Conservation (phyloP, 2,797 vertebrate species). For the Pygocentrus nattereri region DNA sequence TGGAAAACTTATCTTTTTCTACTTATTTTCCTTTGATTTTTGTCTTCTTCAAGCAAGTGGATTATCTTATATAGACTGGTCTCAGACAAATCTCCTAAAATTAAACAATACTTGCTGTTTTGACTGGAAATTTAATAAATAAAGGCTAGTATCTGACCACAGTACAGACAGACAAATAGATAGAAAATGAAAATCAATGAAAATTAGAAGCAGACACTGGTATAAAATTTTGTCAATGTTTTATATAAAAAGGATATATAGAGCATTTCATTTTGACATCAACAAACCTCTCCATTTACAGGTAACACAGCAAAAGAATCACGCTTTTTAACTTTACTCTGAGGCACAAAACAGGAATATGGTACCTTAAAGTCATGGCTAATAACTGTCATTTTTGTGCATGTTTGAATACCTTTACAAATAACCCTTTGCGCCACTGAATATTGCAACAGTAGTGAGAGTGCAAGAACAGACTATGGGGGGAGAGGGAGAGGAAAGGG, state of each 20-base stretch:
- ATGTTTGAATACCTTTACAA: conserved; percentile 68
- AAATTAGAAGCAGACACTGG: conserved; percentile 47
- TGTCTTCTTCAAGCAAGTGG: no score
- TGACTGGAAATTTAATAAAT: no score
- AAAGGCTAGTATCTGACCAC: no score
- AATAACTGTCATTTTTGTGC: conserved; percentile 72
- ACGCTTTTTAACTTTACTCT: conserved; percentile 86
- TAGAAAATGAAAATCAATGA: neutral
- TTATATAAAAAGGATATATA: conserved; percentile 90
- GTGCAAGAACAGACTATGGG: conserved; percentile 47
- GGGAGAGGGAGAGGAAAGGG: conserved; percentile 49
- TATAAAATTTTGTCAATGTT: conserved; percentile 62
- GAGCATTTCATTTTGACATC: conserved; percentile 93
- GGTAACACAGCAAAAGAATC: conserved; percentile 87
- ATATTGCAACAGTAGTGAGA: conserved; percentile 75
- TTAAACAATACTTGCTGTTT: no score
- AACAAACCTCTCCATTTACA: conserved; percentile 89
- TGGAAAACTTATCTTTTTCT: no score
- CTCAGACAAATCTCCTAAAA: no score
- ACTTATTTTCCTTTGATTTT: no score
- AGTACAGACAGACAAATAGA: neutral
- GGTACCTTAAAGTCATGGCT: conserved; percentile 74
- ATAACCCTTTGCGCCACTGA: conserved; percentile 77
- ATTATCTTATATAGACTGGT: no score
- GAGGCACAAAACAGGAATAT: conserved; percentile 89